Base-by-base conservation (phyloP, 1,140 invertebrate species). In the Drosophila albomicans region DNA sequence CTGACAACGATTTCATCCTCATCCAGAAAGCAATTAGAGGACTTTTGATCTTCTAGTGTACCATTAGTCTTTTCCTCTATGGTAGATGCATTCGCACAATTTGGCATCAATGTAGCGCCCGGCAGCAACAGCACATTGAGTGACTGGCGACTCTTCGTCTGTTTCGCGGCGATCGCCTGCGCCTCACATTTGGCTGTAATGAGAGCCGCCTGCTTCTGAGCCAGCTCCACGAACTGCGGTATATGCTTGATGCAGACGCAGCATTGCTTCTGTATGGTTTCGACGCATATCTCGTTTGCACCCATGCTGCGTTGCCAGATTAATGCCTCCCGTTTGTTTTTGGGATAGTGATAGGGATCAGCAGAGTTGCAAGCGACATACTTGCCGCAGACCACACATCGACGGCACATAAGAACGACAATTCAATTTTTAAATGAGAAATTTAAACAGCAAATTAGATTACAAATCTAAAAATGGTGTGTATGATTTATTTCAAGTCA, bases 181-280 rank as follows among this genome's bases (percentile, higher is more conserved):
- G 38, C 8, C 38, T 41, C 38, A n/a, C 41, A 43, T 5, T n/a
- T 43, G 2, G 11, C 11, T 32, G 48, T 70, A 8, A 59, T 58
- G 4, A 59, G 63, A 1, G 54, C 46, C 0, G 71, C 62, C 25
- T 85, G 63, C 46, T 35, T 32, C 30, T 81, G 74, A 43, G 86
- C 69, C n/a, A 76, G 64, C 28, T 63, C 54, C 51, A 90, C 78
- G 38, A 90, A 90, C 8, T 90, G 61, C 1, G 85, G 86, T 13
- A 89, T 89, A 20, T 89, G 85, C 38, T 72, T 51, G 13, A 90
- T 75, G 41, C 85, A 89, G 13, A 89, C 86, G 56, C 85, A 90
- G 28, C 81, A 89, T 15, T 52, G 43, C 1, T 68, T 46, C 8
- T 61, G 65, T 3, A 89, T 85, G 7, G 65, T 58, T 0, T 77